Evolutionary conservation across 1,140 invertebrate species (phyloP).

Genomic region (Aphelenchoides avenae): DNA sequence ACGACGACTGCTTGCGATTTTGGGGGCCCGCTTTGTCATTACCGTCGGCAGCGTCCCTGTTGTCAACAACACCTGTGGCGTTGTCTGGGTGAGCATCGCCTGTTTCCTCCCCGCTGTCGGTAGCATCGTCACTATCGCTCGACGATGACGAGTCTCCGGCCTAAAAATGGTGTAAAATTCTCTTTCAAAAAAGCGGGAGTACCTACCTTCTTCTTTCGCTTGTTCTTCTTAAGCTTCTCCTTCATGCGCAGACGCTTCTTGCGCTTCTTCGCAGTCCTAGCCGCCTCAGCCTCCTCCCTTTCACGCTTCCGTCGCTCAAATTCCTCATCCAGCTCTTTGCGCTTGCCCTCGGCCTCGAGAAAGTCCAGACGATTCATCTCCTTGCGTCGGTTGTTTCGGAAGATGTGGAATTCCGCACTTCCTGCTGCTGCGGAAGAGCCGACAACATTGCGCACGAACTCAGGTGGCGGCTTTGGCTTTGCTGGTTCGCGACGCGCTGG

Average conservation of each 20-base stretch:
- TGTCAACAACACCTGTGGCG: too few relatives aligned
- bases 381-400: constrained; percentile 51
- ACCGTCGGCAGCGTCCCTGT: too few relatives aligned
- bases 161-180: too few relatives aligned
- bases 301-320: constrained; percentile 32
- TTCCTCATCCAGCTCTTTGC: constrained; percentile 47
- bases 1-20: too few relatives aligned
- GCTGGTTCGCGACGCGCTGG: constrained; percentile 21
- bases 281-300: constrained; percentile 26
- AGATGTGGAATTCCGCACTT: constrained; percentile 55
- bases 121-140: too few relatives aligned
- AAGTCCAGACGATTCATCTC: constrained; percentile 51
- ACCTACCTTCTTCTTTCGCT: constrained; percentile 14
- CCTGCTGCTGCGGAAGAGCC: constrained; percentile 56
- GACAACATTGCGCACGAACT: constrained; percentile 42
- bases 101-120: too few relatives aligned
- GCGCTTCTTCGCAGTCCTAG: constrained; percentile 31
- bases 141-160: too few relatives aligned
- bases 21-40: too few relatives aligned
- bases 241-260: constrained; percentile 30
- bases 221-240: constrained; percentile 16
- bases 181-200: background rate
- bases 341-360: constrained; percentile 43
- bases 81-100: too few relatives aligned
- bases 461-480: constrained; percentile 36